Percentiles rank a stretch among this genome's conserved stretches.
Conservation (phyloP, 2,888 invertebrate species). For the Diabrotica balteata region DNA sequence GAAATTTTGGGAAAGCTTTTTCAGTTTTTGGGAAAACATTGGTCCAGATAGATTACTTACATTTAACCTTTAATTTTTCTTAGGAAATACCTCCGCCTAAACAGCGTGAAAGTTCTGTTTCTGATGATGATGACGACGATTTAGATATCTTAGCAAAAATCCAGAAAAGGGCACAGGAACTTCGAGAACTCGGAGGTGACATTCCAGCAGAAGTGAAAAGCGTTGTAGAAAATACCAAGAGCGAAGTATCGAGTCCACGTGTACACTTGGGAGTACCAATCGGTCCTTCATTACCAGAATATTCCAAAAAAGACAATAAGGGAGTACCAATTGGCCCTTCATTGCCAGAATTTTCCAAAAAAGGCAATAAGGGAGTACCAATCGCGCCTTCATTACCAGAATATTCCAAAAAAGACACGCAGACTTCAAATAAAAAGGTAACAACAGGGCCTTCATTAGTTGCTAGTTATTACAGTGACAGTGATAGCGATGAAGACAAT, state of each 20-base stretch:
- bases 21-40: no score
- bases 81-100: slow-evolving; percentile 5
- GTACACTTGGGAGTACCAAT: no score
- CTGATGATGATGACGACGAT: slow-evolving; percentile 54
- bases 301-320: no score
- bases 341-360: no score
- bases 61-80: not conserved
- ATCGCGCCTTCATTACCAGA: no score
- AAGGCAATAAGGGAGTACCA: no score
- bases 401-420: no score
- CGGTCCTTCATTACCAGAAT: no score
- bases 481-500: slow-evolving; percentile 62
- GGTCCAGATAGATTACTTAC: no score
- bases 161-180: slow-evolving; percentile 58
- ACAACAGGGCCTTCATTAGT: slow-evolving; percentile 59
- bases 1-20: no score
- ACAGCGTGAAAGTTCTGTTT: slow-evolving; percentile 23
- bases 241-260: slow-evolving; percentile 1
- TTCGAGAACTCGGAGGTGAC: slow-evolving; percentile 59
- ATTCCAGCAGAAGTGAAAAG: slow-evolving; percentile 54
- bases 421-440: not conserved
- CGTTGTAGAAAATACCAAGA: slow-evolving; percentile 39
- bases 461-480: slow-evolving; percentile 60
- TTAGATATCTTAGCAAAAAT: slow-evolving; percentile 56
- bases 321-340: no score